phyloP scores from a whole-genome alignment of 2,888 invertebrate genomes.

The Anthophora plumipes region DNA sequence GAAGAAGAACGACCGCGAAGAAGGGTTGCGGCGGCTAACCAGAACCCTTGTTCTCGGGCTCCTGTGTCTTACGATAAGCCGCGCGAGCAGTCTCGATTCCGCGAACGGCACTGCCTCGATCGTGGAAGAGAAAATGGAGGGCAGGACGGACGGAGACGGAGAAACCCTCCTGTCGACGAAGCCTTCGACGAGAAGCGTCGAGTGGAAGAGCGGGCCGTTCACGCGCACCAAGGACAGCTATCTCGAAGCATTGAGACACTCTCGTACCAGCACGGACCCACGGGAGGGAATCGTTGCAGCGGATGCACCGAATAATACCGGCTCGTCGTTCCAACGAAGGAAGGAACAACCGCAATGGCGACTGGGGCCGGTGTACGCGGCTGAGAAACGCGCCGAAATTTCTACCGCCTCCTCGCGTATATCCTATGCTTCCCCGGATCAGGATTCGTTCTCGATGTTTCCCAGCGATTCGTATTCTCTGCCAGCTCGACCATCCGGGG shows the following conservation, averaged over 20 bases:
- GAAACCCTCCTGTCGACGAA: neutral
- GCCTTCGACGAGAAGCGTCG: neutral
- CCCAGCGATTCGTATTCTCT: conserved; percentile 72
- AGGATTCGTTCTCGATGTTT: conserved; percentile 25
- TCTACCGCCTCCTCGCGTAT: neutral
- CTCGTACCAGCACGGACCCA: conserved; percentile 85
- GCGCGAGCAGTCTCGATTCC: neutral
- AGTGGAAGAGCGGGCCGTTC: conserved; percentile 44
- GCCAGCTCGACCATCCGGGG: conserved; percentile 62
- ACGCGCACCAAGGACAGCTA: conserved; percentile 86
- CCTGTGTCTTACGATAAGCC: neutral
- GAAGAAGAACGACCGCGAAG: neutral
- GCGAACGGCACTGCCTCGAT: neutral
- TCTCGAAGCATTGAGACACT: conserved; percentile 88
- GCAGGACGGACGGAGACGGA: neutral
- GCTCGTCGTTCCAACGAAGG: conserved; percentile 49
- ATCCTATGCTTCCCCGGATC: neutral
- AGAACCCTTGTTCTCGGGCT: neutral
- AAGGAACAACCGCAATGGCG: conserved; percentile 71
- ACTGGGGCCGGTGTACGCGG: conserved; percentile 76
- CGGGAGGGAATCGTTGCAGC: conserved; percentile 68
- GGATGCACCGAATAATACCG: conserved; percentile 64
- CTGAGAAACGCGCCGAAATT: conserved; percentile 23
- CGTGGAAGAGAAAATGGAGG: neutral
- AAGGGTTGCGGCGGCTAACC: too few species aligned